Conservation (phyloP, 37 sponge, comb jelly and placozoan species). For the Petrosia ficiformis region DNA sequence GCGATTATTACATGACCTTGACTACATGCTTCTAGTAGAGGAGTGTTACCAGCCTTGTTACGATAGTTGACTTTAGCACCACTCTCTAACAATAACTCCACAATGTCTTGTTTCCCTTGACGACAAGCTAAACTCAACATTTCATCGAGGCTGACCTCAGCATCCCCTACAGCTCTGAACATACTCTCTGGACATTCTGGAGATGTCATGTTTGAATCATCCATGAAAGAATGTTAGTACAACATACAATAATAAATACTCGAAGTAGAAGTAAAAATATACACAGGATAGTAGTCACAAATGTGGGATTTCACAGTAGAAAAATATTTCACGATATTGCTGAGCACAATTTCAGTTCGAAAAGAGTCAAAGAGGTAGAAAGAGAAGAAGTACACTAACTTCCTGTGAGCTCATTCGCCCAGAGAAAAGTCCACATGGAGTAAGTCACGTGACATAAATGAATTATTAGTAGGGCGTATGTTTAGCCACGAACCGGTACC, state of each 20-base stretch:
- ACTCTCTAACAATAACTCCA: conserved; percentile 93
- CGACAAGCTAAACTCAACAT: conserved; percentile 98
- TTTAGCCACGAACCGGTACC: too few relatives aligned
- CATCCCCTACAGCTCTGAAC: conserved; percentile 61
- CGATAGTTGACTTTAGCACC: conserved; percentile 94
- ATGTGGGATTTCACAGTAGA: too few relatives aligned
- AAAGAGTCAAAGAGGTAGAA: too few relatives aligned
- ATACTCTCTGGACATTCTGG: conserved; percentile 46
- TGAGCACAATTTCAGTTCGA: too few relatives aligned
- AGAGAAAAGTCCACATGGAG: too few relatives aligned
- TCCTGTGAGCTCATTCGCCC: too few relatives aligned
- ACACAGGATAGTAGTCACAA: not conserved
- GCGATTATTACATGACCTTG: conserved; percentile 96
- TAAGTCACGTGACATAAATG: too few relatives aligned
- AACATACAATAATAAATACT: not conserved
- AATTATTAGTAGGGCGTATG: too few relatives aligned
- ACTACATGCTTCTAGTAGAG: conserved; percentile 95
- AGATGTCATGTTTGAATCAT: not conserved
- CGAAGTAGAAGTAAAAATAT: not conserved
- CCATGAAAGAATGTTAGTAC: not conserved
- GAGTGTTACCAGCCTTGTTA: conserved; percentile 98
- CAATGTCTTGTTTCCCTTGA: conserved; percentile 99
- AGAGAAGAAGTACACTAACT: too few relatives aligned
- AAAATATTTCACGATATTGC: too few relatives aligned
- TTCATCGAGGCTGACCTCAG: conserved; percentile 95